Evolutionary conservation across 2,888 invertebrate genomes (phyloP), one percentile per base, ranked within the genome.

Genomic region (Fragum fragum): DNA sequence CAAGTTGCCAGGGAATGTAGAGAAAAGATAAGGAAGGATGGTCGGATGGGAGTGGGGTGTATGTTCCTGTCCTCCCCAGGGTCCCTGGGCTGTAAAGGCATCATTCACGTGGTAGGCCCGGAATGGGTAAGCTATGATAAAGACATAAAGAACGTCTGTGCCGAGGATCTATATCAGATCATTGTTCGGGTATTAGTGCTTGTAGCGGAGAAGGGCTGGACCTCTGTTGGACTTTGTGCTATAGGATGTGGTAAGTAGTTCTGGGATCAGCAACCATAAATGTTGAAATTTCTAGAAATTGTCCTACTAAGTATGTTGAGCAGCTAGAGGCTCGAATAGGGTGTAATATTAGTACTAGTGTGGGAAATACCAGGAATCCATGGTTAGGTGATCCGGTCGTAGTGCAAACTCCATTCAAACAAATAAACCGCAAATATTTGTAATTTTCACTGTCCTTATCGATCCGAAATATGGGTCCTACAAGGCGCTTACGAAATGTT

Each of bases 241-340:
- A 42, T 66, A 42, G 66, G 66, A 11, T 21, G 66, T 42, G 66
- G 66, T 66, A 42, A 66, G 66, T 63, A 3, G 14, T 57, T 57
- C 32, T n/a, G n/a, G n/a, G n/a, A n/a, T n/a, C n/a, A n/a, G n/a
- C n/a, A n/a, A n/a, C n/a, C n/a, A n/a, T n/a, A n/a, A n/a, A n/a
- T n/a, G n/a, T n/a, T n/a, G n/a, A n/a, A n/a, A n/a, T n/a, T n/a
- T n/a, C n/a, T n/a, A n/a, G n/a, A n/a, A n/a, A n/a, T n/a, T n/a
- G n/a, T n/a, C n/a, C n/a, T n/a, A n/a, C n/a, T n/a, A n/a, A n/a
- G n/a, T n/a, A n/a, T n/a, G n/a, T n/a, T n/a, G n/a, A n/a, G n/a
- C n/a, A n/a, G n/a, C n/a, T n/a, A n/a, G n/a, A n/a, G n/a, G n/a
- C n/a, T n/a, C n/a, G n/a, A n/a, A n/a, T n/a, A n/a, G n/a, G n/a